These are phyloP conservation scores for Gymnodraco acuticeps DNA, from an alignment of 2,797 vertebrate species.

Conservation along the genomic window DNA sequence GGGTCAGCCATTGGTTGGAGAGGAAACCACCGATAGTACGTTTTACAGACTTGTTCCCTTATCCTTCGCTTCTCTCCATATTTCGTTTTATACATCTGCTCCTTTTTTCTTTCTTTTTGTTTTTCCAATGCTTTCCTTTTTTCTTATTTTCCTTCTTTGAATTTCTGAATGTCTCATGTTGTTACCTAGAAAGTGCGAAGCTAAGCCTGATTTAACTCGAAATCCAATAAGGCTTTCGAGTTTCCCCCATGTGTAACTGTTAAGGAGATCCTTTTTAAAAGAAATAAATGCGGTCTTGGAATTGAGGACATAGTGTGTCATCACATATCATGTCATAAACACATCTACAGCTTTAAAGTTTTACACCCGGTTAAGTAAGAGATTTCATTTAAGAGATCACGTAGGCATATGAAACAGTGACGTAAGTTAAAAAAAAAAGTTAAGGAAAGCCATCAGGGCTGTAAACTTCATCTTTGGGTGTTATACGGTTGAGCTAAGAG, in stretches of 20 bases:
- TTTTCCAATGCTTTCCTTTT: slow-evolving; percentile 1
- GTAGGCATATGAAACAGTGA: slow-evolving; percentile 24
- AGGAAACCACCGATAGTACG: slow-evolving; percentile 95
- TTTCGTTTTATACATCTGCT: neutral
- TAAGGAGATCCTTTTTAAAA: slow-evolving; percentile 14
- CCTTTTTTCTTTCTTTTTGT: neutral
- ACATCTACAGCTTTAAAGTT: slow-evolving; percentile 19
- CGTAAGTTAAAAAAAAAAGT: slow-evolving; percentile 12
- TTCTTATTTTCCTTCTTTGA: neutral
- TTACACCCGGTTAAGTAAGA: slow-evolving; percentile 15
- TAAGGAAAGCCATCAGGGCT: slow-evolving; percentile 36
- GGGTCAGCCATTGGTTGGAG: slow-evolving; percentile 90
- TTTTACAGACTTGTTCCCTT: slow-evolving; percentile 21
- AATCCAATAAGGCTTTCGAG: slow-evolving; percentile 10
- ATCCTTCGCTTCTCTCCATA: neutral
- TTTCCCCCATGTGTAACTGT: slow-evolving; percentile 5
- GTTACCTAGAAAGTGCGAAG: slow-evolving; percentile 33
- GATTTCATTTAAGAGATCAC: slow-evolving; percentile 4
- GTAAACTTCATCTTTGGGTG: slow-evolving; percentile 16
- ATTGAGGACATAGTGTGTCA: neutral
- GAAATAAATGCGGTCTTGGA: slow-evolving; percentile 19
- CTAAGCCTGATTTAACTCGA: slow-evolving; percentile 44
- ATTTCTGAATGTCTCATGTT: neutral
- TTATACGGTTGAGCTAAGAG: slow-evolving; percentile 33
- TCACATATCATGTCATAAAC: slow-evolving; percentile 25